Percentiles rank a stretch among this genome's conserved stretches.
Conservation (phyloP, 2,888 invertebrate genomes). For the Torymus auratus region DNA sequence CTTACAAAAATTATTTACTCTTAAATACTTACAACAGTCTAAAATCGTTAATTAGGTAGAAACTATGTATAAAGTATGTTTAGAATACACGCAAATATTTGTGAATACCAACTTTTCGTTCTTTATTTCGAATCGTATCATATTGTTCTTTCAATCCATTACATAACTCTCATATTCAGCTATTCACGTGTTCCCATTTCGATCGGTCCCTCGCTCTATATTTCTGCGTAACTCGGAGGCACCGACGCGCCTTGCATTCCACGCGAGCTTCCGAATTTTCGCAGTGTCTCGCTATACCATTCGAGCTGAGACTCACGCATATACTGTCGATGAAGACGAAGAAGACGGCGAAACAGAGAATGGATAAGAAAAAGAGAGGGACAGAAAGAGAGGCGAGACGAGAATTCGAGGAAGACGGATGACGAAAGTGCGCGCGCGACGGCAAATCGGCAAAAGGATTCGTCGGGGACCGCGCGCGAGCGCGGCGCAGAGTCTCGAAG, state of each 20-base stretch:
- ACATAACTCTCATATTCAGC: not conserved
- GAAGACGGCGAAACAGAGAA: slow-evolving; percentile 26
- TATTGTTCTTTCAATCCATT: too few species aligned
- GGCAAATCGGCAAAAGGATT: slow-evolving; percentile 53
- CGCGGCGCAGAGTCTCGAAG: slow-evolving; percentile 59
- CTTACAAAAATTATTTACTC: too few species aligned
- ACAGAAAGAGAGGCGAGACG: slow-evolving; percentile 11
- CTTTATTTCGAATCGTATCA: too few species aligned
- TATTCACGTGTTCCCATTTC: slow-evolving; percentile 8
- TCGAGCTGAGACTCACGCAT: slow-evolving; percentile 25
- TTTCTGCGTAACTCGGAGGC: not conserved
- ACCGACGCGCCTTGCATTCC: slow-evolving; percentile 29
- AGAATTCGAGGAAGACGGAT: slow-evolving; percentile 58
- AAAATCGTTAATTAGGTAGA: too few species aligned
- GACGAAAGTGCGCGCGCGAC: slow-evolving; percentile 54
- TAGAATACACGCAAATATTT: too few species aligned
- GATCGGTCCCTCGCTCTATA: not conserved
- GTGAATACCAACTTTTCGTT: too few species aligned
- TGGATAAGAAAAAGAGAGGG: slow-evolving; percentile 7
- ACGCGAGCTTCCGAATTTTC: slow-evolving; percentile 24
- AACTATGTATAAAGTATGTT: too few species aligned
- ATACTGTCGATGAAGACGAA: slow-evolving; percentile 49
- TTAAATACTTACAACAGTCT: too few species aligned
- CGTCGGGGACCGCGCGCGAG: not conserved
- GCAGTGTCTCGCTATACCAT: slow-evolving; percentile 9